Percentiles rank a stretch among this genome's conserved stretches.
These are phyloP conservation scores for Anolis sagrei DNA, from an alignment of 2,113 vertebrate species.

Conservation along the genomic window DNA sequence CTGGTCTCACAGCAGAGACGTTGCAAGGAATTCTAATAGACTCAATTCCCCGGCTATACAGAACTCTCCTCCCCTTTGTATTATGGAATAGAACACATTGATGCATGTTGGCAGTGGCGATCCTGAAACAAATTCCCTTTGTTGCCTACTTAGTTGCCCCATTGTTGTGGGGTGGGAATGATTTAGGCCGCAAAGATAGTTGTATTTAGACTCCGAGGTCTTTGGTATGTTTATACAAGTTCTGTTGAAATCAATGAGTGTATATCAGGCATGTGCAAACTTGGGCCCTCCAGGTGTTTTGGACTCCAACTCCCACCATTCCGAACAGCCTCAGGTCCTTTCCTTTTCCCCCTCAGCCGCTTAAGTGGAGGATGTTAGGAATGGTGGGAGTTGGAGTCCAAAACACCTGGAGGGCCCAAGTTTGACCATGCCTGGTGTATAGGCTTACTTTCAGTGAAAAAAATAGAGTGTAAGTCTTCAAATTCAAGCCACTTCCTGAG, in stretches of 20 bases:
- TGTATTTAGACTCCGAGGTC: not conserved
- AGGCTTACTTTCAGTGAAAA: not conserved
- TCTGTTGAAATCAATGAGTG: not conserved
- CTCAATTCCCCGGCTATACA: not conserved
- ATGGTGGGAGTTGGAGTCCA: too few species aligned
- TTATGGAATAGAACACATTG: not conserved
- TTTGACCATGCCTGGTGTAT: too few species aligned
- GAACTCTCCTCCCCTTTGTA: not conserved
- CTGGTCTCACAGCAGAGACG: not conserved
- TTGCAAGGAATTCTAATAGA: not conserved
- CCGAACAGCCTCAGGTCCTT: too few species aligned
- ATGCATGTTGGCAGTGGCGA: not conserved
- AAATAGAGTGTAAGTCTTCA: not conserved
- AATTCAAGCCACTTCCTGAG: not conserved
- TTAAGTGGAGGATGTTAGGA: too few species aligned
- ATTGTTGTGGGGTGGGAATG: not conserved
- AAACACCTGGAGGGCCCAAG: too few species aligned
- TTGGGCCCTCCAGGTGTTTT: too few species aligned
- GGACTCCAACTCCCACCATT: too few species aligned
- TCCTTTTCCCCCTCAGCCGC: too few species aligned
- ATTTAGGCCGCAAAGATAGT: not conserved
- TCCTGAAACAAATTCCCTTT: not conserved
- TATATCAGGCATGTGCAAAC: too few species aligned
- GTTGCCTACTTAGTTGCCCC: not conserved
- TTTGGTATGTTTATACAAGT: not conserved